A percentile compares a stretch with the other conserved stretches of the same genome.
Evolutionary conservation across 2,797 vertebrate genomes (phyloP).

Genomic region (Tamandua tetradactyla): DNA sequence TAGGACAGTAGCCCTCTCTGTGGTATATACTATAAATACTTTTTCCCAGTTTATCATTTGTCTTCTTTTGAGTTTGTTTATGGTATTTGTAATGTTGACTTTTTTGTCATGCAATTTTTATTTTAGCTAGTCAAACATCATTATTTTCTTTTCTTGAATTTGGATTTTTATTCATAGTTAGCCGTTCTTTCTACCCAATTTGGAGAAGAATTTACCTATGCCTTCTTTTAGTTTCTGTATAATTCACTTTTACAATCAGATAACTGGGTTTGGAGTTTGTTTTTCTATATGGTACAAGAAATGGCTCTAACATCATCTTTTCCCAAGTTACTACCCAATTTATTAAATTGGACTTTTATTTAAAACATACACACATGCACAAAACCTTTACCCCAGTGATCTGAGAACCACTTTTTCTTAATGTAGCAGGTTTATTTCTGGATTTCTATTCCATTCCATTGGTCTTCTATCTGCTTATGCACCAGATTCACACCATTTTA

Average conservation of each 20-base stretch:
- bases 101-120: not conserved
- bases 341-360: not conserved
- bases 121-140: not conserved
- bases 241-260: not conserved
- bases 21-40: not conserved
- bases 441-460: not conserved
- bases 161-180: not conserved
- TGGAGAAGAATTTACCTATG: not conserved
- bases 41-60: not conserved
- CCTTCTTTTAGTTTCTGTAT: not conserved
- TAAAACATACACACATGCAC: not conserved
- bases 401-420: not conserved
- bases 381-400: not conserved
- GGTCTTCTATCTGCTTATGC: not conserved
- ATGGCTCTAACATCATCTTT: slow-evolving; percentile 19
- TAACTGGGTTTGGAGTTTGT: not conserved
- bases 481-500: not conserved
- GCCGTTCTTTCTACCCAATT: not conserved
- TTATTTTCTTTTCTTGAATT: not conserved
- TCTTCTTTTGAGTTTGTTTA: not conserved
- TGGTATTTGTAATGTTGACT: not conserved
- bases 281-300: not conserved
- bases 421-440: not conserved
- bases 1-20: not conserved
- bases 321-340: not conserved